Evolutionary conservation across 2,113 vertebrate genomes (phyloP).

Genomic region (Rhadina sibilatrix): DNA sequence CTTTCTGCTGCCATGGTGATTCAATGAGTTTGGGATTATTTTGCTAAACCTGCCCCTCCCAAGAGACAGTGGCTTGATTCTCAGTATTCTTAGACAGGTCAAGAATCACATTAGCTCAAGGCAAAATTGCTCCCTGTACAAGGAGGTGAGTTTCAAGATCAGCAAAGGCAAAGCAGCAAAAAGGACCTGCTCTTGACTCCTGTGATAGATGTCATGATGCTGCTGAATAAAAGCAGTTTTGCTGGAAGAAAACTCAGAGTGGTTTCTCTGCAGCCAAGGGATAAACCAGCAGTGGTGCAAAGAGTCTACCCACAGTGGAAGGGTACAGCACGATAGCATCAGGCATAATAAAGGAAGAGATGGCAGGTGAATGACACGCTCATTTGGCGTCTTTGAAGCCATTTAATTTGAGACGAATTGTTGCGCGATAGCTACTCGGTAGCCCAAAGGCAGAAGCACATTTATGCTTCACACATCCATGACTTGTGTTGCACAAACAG

Average conservation of each 20-base stretch:
- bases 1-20: conserved; percentile 60
- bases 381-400: background rate
- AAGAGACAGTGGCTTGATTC: conserved; percentile 29
- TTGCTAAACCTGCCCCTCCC: conserved; percentile 54
- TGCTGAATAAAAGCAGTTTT: conserved; percentile 5
- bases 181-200: background rate
- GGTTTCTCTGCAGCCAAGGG: background rate
- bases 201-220: background rate
- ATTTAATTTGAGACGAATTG: conserved; percentile 22
- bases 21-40: conserved; percentile 55
- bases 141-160: conserved; percentile 50
- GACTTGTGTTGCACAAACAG: background rate
- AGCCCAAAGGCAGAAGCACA: background rate
- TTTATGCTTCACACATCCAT: background rate
- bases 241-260: background rate
- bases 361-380: background rate
- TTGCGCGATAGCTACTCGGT: background rate
- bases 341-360: background rate
- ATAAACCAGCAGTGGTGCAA: background rate
- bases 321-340: background rate
- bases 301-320: background rate
- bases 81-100: conserved; percentile 21
- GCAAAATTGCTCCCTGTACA: conserved; percentile 47
- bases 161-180: background rate
- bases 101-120: conserved; percentile 58